Evolutionary conservation across 2,113 vertebrate species (phyloP), one percentile per base, ranked within the genome.

Genomic region (Datnioides undecimradiatus): DNA sequence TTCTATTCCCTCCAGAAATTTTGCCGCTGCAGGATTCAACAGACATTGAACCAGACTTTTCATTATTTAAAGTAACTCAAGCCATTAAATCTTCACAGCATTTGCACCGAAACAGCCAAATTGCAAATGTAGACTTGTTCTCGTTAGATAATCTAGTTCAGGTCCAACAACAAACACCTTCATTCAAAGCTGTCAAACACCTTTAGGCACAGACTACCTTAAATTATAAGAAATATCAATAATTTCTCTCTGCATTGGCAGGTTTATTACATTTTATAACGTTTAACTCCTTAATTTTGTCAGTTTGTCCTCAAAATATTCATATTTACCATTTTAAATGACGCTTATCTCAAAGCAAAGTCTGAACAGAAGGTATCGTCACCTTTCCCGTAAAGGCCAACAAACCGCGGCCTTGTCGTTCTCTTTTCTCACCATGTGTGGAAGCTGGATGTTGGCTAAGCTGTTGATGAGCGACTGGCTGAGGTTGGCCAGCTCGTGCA

Each of bases 401-500:
- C n/a, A n/a, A n/a, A n/a, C n/a, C n/a, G n/a, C n/a, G n/a, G n/a
- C n/a, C n/a, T n/a, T n/a, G n/a, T n/a, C n/a, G n/a, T n/a, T n/a
- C 84, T 86, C 83, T 41, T 65, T 87, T 94, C 96, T 96, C 94
- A 99, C 98, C 98, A 99, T 99, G 93, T 99, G 98, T 11, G 98
- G 98, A 60, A 99, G 97, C 95, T 99, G 98, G 95, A 99, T 98
- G 95, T 98, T 98, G 78, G 97, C 97, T 63, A 99, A 94, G 92
- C 98, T 99, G 94, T 97, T 96, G 94, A 99, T 99, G 91, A 99
- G 95, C 64, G 98, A 97, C 95, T 99, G 97, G 94, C 98, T 99
- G 85, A 99, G 97, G 95, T 93, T 99, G 91, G 97, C 97, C 91
- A 99, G 92, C 90, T 99, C 98, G 38, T 99, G 97, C 78, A 99